phyloP scores from a whole-genome alignment of 2,113 vertebrate genomes.

The Istiophorus platypterus region DNA sequence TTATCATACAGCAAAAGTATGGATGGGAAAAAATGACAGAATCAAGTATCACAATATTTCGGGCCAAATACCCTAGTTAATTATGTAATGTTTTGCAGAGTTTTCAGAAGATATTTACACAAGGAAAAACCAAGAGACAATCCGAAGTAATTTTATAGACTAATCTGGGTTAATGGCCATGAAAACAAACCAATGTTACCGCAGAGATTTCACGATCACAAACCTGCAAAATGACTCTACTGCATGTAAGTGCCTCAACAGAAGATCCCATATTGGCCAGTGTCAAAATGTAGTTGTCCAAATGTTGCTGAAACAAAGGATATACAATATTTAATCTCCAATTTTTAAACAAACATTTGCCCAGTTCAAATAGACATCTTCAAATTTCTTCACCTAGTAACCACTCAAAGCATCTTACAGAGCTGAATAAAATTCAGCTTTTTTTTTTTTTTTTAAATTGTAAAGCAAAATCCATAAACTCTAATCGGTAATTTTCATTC shows the following conservation, averaged over 20 bases:
- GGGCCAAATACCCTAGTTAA: not conserved
- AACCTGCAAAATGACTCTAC: slow-evolving; percentile 1
- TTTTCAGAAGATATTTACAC: not conserved
- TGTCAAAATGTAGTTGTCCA: not conserved
- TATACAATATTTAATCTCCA: not conserved
- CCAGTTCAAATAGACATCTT: too few species aligned
- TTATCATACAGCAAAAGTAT: slow-evolving; percentile 21
- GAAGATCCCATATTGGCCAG: not conserved
- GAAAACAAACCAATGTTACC: not conserved
- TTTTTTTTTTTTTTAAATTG: too few species aligned
- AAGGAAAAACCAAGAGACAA: not conserved
- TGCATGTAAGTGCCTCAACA: not conserved
- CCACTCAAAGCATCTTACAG: not conserved
- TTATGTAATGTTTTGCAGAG: not conserved
- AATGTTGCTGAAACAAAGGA: not conserved
- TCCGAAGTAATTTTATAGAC: not conserved
- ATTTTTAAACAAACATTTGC: too few species aligned
- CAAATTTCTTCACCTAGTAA: too few species aligned
- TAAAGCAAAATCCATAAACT: not conserved
- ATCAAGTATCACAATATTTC: not conserved
- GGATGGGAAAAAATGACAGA: not conserved
- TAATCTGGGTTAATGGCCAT: not conserved
- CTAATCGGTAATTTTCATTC: not conserved
- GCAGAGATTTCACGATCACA: not conserved
- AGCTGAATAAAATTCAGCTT: not conserved